Base-by-base conservation (phyloP, 1,140 invertebrate genomes). In the Cyclina sinensis region DNA sequence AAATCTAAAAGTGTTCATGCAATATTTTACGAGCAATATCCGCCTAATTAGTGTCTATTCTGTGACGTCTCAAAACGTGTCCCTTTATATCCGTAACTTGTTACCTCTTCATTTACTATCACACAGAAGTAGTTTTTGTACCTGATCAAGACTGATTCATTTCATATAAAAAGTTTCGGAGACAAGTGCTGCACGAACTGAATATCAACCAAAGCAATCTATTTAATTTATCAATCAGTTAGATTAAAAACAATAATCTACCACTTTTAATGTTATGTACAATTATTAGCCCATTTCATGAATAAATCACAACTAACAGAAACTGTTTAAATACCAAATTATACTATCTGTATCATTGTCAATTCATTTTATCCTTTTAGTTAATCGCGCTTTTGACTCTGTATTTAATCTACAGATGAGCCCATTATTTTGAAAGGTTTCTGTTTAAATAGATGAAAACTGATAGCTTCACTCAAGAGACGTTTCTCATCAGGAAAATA, bases 351-450 rank as follows among this genome's bases (percentile, higher is more conserved):
- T 51, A 57, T 35, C 74, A 78, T 54, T 78, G 27, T 78, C 43
- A 35, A 78, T 51, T 78, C 74, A 78, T 78, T 51, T 51, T 70
- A 70, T 39, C 65, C 65, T 70, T 70, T 70, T 70, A 70, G 65
- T 70, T 70, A 70, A 70, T 70, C 65, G 65, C 21, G 65, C 65
- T 70, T 70, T 70, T 70, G 65, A 70, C 32, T 70, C 65, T 39
- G 65, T 70, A 70, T 70, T 70, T 70, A 70, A 70, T 70, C 65
- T 70, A 32, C 18, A 70, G 65, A 70, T 70, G 65, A 70, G 65
- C 65, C 65, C 65, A 70, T 70, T 70, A 70, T 70, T 78, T 78
- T 83, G 65, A 84, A 84, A 84, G 82, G 82, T 43, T 84, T 84
- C 82, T 73, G 62, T 74, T 54, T 39, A 84, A 84, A 70, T 68